Evolutionary conservation across 2,113 vertebrate species (phyloP).

Genomic region (Macaca mulatta): DNA sequence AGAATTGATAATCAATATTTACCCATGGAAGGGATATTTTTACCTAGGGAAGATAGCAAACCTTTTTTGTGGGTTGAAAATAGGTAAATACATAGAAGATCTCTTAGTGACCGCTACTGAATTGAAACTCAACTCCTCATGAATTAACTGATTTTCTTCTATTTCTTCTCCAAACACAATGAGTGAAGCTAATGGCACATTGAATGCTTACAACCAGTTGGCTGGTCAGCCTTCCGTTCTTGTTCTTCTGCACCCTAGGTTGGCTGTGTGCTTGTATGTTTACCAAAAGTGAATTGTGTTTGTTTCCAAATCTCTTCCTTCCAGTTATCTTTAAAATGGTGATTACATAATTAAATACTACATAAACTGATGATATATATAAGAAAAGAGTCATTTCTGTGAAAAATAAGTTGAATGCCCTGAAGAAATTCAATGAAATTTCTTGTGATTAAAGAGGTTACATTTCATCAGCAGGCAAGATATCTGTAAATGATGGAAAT

Average conservation of each 20-base stretch:
- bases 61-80: background rate
- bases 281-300: background rate
- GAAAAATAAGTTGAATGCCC: slow-evolving; percentile 1
- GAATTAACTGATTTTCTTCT: background rate
- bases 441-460: background rate
- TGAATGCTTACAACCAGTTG: rapidly evolving
- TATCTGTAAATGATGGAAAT: background rate
- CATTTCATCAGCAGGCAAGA: background rate
- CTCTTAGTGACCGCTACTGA: background rate
- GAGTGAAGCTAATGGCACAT: background rate
- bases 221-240: rapidly evolving
- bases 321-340: background rate
- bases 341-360: background rate
- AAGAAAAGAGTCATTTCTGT: background rate
- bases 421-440: background rate
- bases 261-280: background rate
- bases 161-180: background rate
- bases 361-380: background rate
- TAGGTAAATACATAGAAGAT: background rate
- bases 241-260: background rate
- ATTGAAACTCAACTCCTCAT: background rate
- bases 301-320: background rate
- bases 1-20: background rate
- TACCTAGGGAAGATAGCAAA: background rate
- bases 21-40: background rate